phyloP scores from a whole-genome alignment of 2,113 vertebrate genomes.

The Neofelis nebulosa region DNA sequence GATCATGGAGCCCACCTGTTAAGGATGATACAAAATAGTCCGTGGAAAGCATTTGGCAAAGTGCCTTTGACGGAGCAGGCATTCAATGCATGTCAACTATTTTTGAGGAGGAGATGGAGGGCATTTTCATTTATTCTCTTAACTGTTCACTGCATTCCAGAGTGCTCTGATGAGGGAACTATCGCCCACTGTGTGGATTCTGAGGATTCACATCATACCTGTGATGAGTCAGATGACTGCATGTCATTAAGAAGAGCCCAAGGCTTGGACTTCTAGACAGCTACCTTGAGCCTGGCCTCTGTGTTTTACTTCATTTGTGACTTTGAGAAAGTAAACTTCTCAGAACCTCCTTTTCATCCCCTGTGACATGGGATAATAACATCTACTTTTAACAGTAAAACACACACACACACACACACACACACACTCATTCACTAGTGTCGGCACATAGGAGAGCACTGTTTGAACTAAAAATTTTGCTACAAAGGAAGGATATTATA shows the following conservation, averaged over 20 bases:
- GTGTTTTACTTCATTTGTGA: neutral
- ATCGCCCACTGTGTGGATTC: neutral
- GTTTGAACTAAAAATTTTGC: neutral
- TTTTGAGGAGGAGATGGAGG: neutral
- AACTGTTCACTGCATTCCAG: neutral
- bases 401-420: neutral
- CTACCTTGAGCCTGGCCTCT: neutral
- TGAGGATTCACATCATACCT: neutral
- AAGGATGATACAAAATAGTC: neutral
- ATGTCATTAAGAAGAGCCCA: neutral
- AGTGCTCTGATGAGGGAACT: neutral
- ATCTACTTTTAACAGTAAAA: neutral
- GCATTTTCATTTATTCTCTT: neutral
- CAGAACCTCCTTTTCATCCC: neutral
- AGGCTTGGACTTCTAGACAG: neutral
- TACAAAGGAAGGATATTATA: neutral
- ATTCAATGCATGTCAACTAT: neutral
- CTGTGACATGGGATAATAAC: neutral
- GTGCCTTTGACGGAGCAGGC: neutral
- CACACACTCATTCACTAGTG: neutral
- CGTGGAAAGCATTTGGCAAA: neutral
- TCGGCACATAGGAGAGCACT: neutral
- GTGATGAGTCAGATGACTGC: neutral
- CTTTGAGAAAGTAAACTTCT: neutral
- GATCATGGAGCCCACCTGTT: neutral